Evolutionary conservation across 37 sponge, comb jelly and placozoan species (phyloP).

Genomic region (Geodia barretti): DNA sequence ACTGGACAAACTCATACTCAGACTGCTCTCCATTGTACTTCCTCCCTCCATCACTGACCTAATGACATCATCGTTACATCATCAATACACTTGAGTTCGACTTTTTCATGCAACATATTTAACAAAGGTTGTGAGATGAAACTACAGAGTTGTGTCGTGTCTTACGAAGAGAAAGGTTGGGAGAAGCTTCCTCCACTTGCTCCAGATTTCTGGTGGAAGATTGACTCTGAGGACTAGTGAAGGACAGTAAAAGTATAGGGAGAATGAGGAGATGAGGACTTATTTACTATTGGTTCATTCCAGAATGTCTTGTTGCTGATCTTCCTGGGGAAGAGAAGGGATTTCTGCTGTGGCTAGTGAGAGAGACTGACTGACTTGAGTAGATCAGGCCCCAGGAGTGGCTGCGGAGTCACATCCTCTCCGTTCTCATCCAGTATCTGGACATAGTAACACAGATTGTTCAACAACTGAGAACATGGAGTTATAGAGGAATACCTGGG

Average conservation of each 20-base stretch:
- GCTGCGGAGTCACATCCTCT: constrained; percentile 80
- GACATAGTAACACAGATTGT: neutral
- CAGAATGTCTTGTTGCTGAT: neutral
- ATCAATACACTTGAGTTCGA: neutral
- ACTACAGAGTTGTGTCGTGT: neutral
- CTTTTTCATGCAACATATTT: too few relatives aligned
- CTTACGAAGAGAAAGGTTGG: constrained; percentile 32
- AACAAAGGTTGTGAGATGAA: too few relatives aligned
- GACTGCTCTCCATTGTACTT: neutral
- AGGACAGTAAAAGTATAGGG: neutral
- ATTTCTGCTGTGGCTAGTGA: too few relatives aligned
- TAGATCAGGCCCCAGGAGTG: constrained; percentile 46
- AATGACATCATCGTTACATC: neutral
- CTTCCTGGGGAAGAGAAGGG: neutral
- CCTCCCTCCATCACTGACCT: neutral
- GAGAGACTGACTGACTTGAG: neutral
- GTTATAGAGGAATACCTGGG: constrained; percentile 59
- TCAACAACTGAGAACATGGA: neutral
- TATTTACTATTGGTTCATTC: neutral
- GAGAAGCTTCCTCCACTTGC: neutral
- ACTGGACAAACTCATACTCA: neutral
- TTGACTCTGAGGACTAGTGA: neutral
- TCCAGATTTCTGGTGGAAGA: constrained; percentile 31
- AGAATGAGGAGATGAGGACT: neutral
- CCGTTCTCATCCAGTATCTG: constrained; percentile 84